phyloP scores from a whole-genome alignment of 2,113 vertebrate genomes.

The Megaceryle torquata region DNA sequence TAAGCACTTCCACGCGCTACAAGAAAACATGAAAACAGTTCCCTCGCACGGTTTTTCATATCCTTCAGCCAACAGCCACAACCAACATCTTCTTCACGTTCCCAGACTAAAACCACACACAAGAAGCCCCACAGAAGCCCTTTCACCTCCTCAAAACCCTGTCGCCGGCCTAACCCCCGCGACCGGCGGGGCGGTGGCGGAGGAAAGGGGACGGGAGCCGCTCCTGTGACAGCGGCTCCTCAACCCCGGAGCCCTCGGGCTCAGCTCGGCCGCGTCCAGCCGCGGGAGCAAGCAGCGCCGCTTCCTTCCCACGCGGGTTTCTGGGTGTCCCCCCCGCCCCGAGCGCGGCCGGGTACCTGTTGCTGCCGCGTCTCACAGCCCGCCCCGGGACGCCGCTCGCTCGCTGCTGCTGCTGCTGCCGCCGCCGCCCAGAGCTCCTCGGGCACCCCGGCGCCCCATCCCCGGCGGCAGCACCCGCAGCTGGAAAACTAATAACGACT shows the following conservation, averaged over 20 bases:
- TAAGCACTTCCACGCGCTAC: not conserved
- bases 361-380: constrained; percentile 21
- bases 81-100: not conserved
- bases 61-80: not conserved
- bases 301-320: not conserved
- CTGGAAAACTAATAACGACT: not conserved
- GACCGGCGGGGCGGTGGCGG: not conserved
- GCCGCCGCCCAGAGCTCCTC: not conserved
- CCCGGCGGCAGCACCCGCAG: not conserved
- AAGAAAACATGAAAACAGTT: not conserved
- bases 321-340: not conserved
- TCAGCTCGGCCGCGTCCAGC: not conserved
- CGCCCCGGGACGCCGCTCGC: constrained; percentile 8
- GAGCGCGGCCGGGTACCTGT: constrained; percentile 7
- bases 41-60: not conserved
- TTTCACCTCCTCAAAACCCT: not conserved
- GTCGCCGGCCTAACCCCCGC: no score
- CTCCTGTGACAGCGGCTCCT: not conserved
- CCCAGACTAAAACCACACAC: not conserved
- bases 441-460: not conserved
- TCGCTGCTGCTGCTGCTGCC: not conserved
- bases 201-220: not conserved
- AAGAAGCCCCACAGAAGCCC: not conserved
- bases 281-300: no score
- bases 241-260: not conserved